Conservation (phyloP, 1,140 invertebrate genomes). For the Prorops nasuta region DNA sequence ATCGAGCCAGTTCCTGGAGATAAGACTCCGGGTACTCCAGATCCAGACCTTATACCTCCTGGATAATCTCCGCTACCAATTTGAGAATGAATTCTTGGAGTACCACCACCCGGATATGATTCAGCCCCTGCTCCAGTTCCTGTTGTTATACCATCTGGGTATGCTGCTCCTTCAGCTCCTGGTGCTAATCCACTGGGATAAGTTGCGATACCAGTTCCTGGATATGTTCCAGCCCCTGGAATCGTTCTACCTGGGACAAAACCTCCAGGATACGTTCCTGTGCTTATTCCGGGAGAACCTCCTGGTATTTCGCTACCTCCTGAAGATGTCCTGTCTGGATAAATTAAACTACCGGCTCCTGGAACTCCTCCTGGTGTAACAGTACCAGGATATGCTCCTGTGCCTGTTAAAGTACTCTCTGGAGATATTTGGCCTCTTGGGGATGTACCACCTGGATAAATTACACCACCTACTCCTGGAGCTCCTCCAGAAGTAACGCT, state of each 20-base stretch:
- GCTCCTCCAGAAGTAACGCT: constrained; percentile 3
- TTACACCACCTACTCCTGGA: constrained; percentile 12
- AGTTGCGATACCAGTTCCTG: not conserved
- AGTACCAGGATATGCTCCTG: constrained; percentile 6
- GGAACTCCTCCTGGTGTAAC: constrained; percentile 9
- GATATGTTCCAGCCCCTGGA: not conserved
- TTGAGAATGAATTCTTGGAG: constrained; percentile 2
- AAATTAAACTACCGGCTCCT: not conserved
- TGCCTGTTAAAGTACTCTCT: constrained; percentile 16
- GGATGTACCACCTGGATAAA: constrained; percentile 14
- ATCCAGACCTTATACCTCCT: constrained; percentile 13
- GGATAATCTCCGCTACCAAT: constrained; percentile 19
- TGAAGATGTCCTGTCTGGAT: not conserved
- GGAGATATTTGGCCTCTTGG: constrained; percentile 6
- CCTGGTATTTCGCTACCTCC: constrained; percentile 12
- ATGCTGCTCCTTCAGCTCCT: not conserved
- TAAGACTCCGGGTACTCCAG: constrained; percentile 13
- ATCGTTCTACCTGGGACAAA: constrained; percentile 8
- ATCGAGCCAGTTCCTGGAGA: constrained; percentile 2
- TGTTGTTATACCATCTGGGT: constrained; percentile 5
- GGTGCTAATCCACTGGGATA: constrained; percentile 3
- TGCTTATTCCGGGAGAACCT: constrained; percentile 6
- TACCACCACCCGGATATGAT: constrained; percentile 8
- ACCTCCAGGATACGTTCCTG: constrained; percentile 10
- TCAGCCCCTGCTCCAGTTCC: not conserved